Evolutionary conservation across 2,797 vertebrate genomes (phyloP), one percentile per base, ranked within the genome.

Genomic region (Garrulus glandarius): DNA sequence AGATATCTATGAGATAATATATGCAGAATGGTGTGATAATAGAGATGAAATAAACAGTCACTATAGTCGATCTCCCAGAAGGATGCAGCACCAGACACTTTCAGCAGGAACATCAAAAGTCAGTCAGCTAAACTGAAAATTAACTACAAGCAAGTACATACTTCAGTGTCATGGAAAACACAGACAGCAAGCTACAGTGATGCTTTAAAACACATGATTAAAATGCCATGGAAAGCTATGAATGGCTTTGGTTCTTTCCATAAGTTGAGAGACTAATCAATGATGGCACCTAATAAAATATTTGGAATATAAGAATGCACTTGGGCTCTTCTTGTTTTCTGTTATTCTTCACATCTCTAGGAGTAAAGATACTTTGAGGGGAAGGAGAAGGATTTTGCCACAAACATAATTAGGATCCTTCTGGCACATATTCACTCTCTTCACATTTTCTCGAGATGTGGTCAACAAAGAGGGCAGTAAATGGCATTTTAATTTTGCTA

Each of bases 401-500:
- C 56, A 70, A 57, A 60, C 6, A 9, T 21, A 44, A 47, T 64
- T 20, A 79, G 32, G 27, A 64, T 15, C 5, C 20, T 61, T 91
- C 36, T 49, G 27, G 29, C 18, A 37, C 19, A 29, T 14, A 6
- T 8, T 71, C 44, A 22, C 4, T 46, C 22, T 57, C 39, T n/a
- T 65, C 53, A 20, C 9, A 30, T 10, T 77, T 84, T 55, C 55
- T 75, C 2, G 2, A 30, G 13, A 49, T 44, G 11, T n/a, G 34
- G 21, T 74, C 37, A 77, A 72, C 15, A 61, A 71, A 90, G 36
- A 87, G 15, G 11, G 14, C 27, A 68, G 56, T 44, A 95, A 94
- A 79, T 69, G 80, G 15, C 30, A 29, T 77, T 78, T 94, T 71
- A 50, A 30, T 82, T 94, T 89, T 68, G 32, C n/a, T 88, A 71